Conservation (phyloP, 2,888 invertebrate species). For the Digitonthophagus gazella region DNA sequence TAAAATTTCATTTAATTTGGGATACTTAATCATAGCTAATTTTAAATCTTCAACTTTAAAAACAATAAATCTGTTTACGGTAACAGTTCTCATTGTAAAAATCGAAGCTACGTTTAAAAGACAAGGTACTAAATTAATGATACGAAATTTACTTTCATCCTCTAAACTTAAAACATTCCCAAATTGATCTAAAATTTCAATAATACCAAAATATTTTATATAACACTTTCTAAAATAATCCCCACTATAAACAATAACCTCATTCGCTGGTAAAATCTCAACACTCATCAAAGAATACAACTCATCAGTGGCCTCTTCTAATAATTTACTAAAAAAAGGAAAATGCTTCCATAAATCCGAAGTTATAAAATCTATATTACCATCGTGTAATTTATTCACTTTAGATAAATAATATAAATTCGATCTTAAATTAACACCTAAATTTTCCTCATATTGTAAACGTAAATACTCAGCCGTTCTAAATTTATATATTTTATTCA, state of each 20-base stretch:
- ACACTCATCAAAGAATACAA: constrained; percentile 14
- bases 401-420: constrained; percentile 9
- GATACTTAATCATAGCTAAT: constrained; percentile 17
- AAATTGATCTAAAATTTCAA: constrained; percentile 6
- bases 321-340: constrained; percentile 24
- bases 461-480: constrained; percentile 20
- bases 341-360: neutral
- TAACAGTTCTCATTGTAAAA: constrained; percentile 21
- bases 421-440: constrained; percentile 2
- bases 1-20: constrained; percentile 15
- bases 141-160: neutral
- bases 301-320: constrained; percentile 21
- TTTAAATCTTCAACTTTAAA: constrained; percentile 18
- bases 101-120: constrained; percentile 8
- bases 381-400: constrained; percentile 18
- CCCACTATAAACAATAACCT: constrained; percentile 28
- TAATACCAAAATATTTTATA: constrained; percentile 15
- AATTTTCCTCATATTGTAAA: constrained; percentile 22
- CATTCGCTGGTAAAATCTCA: constrained; percentile 24
- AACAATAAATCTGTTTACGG: constrained; percentile 24
- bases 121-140: constrained; percentile 20
- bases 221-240: constrained; percentile 23
- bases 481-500: neutral
- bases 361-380: constrained; percentile 12
- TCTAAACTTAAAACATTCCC: constrained; percentile 6